Percentiles rank a stretch among this genome's conserved stretches.
phyloP scores from a whole-genome alignment of 2,888 invertebrate species.

The Drosophila hamatofila region DNA sequence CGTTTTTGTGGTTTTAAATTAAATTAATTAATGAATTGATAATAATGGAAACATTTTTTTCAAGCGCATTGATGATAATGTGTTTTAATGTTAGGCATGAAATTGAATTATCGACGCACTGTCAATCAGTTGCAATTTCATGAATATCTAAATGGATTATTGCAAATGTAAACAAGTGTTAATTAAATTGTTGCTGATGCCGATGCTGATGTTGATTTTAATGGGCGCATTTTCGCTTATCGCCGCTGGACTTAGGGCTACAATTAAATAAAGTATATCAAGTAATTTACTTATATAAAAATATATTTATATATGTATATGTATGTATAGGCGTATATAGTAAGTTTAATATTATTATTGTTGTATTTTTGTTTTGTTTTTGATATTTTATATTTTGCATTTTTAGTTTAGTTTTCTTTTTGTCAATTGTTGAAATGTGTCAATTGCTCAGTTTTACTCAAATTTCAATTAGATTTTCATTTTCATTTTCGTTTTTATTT shows the following conservation, averaged over 20 bases:
- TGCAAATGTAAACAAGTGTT: conserved; percentile 76
- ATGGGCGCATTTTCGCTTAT: conserved; percentile 23
- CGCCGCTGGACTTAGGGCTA: conserved; percentile 57
- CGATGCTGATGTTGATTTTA: conserved; percentile 33
- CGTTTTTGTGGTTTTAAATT: conserved; percentile 20
- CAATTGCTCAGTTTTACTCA: conserved; percentile 46
- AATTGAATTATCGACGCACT: conserved; percentile 36
- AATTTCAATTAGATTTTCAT: conserved; percentile 23
- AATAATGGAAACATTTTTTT: conserved; percentile 72
- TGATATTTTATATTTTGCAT: conserved; percentile 44
- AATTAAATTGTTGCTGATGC: conserved; percentile 29
- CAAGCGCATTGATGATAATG: conserved; percentile 66
- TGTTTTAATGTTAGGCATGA: conserved; percentile 36
- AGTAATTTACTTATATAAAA: conserved; percentile 73
- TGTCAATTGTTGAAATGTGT: conserved; percentile 55
- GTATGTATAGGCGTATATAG: conserved; percentile 27
- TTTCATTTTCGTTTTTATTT: conserved; percentile 1
- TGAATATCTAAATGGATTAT: conserved; percentile 53
- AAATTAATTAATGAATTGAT: conserved; percentile 64
- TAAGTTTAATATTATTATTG: conserved; percentile 15
- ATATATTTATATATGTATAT: conserved; percentile 70
- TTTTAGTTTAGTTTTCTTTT: conserved; percentile 39
- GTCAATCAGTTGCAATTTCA: conserved; percentile 26
- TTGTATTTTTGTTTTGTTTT: conserved; percentile 17
- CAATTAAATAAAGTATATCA: conserved; percentile 59